These are phyloP conservation scores for Parnassius mnemosyne DNA, from an alignment of 2,888 invertebrate genomes.

Conservation along the genomic window DNA sequence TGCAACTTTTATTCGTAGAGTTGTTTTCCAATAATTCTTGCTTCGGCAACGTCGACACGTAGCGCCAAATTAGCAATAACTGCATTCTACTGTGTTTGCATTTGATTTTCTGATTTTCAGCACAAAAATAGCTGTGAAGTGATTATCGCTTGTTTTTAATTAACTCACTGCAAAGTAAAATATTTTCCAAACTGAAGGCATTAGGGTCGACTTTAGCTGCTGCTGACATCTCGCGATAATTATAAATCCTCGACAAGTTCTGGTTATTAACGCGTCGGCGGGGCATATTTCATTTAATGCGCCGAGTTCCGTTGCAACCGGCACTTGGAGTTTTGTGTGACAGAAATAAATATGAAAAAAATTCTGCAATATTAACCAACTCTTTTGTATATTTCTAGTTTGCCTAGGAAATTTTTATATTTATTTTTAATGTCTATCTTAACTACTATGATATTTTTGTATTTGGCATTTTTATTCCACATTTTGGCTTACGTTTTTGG, in stretches of 20 bases:
- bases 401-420: no score
- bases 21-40: no score
- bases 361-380: not conserved
- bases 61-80: no score
- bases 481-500: no score
- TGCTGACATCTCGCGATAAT: conserved; percentile 3
- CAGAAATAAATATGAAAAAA: conserved; percentile 1
- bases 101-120: no score
- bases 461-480: no score
- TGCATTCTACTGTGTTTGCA: no score
- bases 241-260: conserved; percentile 18
- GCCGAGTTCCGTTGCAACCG: conserved; percentile 3
- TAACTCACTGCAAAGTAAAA: not conserved
- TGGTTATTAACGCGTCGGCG: conserved; percentile 12
- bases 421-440: no score
- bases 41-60: no score
- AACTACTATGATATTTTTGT: no score
- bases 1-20: no score
- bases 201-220: conserved; percentile 2
- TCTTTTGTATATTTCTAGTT: no score
- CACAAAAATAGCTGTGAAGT: conserved; percentile 5
- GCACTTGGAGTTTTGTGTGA: not conserved
- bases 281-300: conserved; percentile 10
- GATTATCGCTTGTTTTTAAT: conserved; percentile 12
- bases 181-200: not conserved